Base-by-base conservation (phyloP, 1,140 invertebrate genomes). In the Temnothorax curvispinosus region DNA sequence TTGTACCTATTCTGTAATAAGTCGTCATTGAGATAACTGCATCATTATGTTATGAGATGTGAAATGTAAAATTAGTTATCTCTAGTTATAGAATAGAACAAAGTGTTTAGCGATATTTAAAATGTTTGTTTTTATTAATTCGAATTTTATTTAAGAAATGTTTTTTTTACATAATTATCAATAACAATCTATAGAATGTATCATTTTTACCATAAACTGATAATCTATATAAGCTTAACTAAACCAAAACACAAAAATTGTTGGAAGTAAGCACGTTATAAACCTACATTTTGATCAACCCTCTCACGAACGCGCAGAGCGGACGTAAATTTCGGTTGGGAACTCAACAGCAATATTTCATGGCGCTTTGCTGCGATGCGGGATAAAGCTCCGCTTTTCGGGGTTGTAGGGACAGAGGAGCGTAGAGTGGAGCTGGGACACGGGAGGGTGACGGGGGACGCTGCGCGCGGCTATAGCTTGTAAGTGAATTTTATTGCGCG, bases 401-500 rank as follows among this genome's bases (percentile, higher is more conserved):
- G 74, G 80, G 74, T 52, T 75, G 88, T 54, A 69, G 87, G 72
- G 60, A 67, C 67, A 82, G 67, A 58, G 47, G 78, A 78, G 75
- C 52, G 41, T 72, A 60, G 67, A 67, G 76, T 62, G 60, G 75
- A 85, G 80, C 56, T 35, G 86, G 62, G 76, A 58, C n/a, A 69
- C 58, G 80, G 80, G 65, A 74, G 75, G 62, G 72, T 44, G 75
- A 81, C 65, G 62, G 67, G 82, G 86, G 84, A 47, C 11, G 71
- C 21, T 47, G 87, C 50, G 87, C 60, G 65, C 82, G 60, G 85
- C 89, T 88, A 91, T 91, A 90, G 88, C 89, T 91, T 90, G 91
- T 94, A 93, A 94, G 93, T 94, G 92, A 94, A 94, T 94, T 94
- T 94, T 94, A 94, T 94, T 94, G 93, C 93, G 88, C 94, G 93